Evolutionary conservation across 1,140 invertebrate species (phyloP).

Genomic region (Diorhabda elongata): DNA sequence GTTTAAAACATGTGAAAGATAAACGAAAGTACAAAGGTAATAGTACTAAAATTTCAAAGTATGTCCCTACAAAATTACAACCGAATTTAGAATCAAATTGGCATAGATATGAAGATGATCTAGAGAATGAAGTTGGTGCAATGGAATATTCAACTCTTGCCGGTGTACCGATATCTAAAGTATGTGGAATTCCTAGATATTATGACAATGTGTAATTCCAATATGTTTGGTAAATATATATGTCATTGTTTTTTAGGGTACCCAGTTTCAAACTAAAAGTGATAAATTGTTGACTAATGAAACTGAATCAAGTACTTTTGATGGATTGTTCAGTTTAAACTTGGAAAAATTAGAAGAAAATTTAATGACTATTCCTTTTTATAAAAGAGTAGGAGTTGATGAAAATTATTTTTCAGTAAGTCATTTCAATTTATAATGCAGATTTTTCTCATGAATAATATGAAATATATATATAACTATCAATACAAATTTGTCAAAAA

Average conservation of each 20-base stretch:
- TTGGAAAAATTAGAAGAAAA: constrained; percentile 32
- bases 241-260: constrained; percentile 26
- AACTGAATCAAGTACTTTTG: constrained; percentile 6
- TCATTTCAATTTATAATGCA: not conserved
- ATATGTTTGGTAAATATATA: too few species aligned
- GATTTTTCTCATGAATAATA: too few species aligned
- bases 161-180: constrained; percentile 10
- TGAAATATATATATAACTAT: too few species aligned
- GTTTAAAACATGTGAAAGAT: constrained; percentile 27
- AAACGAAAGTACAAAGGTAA: constrained; percentile 34
- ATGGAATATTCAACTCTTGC: constrained; percentile 33
- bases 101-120: constrained; percentile 33
- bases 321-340: constrained; percentile 35
- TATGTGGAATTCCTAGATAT: not conserved
- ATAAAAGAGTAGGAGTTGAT: constrained; percentile 31
- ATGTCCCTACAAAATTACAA: constrained; percentile 22
- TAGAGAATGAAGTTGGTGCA: constrained; percentile 12
- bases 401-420: constrained; percentile 35
- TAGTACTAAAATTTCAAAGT: constrained; percentile 15
- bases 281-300: constrained; percentile 23
- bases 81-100: constrained; percentile 32
- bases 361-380: constrained; percentile 34
- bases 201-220: too few species aligned
- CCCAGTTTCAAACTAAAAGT: constrained; percentile 37
- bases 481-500: too few species aligned